phyloP scores from a whole-genome alignment of 2,888 invertebrate species.

The Aplocera efformata region DNA sequence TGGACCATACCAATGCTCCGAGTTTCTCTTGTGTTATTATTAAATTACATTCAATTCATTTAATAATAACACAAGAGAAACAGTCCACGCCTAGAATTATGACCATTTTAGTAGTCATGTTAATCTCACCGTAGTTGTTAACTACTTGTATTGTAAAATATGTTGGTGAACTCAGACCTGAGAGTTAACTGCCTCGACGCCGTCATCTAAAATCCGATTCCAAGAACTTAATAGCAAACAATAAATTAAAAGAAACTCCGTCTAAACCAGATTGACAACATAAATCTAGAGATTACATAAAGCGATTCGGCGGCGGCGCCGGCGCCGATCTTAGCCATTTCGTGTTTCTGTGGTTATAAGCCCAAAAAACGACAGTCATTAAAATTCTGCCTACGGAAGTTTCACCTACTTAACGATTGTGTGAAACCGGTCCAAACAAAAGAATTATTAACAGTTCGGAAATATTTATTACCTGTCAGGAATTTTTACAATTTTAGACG shows the following conservation, averaged over 20 bases:
- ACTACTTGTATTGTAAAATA: too few species aligned
- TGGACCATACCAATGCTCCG: too few species aligned
- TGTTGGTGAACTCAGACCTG: neutral
- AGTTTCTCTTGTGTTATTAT: too few species aligned
- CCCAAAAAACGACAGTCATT: conserved; percentile 17
- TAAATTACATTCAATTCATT: too few species aligned
- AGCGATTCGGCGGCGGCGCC: conserved; percentile 21
- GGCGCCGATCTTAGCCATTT: conserved; percentile 19
- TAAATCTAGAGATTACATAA: conserved; percentile 26
- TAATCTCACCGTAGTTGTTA: neutral
- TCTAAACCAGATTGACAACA: conserved; percentile 26
- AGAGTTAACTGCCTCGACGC: conserved; percentile 5
- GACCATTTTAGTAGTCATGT: conserved; percentile 11
- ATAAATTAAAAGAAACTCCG: conserved; percentile 22
- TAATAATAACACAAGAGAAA: too few species aligned
- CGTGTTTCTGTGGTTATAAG: conserved; percentile 18
- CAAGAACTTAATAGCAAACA: conserved; percentile 15
- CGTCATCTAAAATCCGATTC: conserved; percentile 15
- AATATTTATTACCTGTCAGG: conserved; percentile 4
- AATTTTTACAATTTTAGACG: too few species aligned
- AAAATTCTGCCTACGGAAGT: conserved; percentile 20
- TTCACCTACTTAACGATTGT: conserved; percentile 24
- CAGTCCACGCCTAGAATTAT: conserved; percentile 14
- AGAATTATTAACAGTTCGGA: conserved; percentile 5
- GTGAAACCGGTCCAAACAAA: conserved; percentile 18